Percentiles rank a stretch among this genome's conserved stretches.
phyloP scores from a whole-genome alignment of 2,113 vertebrate genomes.

The Tympanuchus pallidicinctus region DNA sequence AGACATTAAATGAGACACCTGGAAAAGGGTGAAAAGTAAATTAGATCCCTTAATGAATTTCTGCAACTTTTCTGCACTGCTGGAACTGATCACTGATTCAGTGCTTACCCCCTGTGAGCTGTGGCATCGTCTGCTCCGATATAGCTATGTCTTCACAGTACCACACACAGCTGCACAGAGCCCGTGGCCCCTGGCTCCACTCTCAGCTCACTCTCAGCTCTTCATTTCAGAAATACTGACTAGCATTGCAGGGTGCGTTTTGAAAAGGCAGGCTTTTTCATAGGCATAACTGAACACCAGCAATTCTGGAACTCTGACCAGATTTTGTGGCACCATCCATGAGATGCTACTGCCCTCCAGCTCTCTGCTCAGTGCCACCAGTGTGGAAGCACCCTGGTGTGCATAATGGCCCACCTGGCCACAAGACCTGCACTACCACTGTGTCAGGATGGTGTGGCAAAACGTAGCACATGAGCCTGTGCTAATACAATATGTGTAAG shows the following conservation, averaged over 20 bases:
- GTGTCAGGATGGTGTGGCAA: fast-evolving
- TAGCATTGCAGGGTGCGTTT: background rate
- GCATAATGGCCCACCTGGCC: background rate
- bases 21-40: background rate
- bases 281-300: fast-evolving
- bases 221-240: background rate
- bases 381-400: background rate
- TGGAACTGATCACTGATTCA: background rate
- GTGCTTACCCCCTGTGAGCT: background rate
- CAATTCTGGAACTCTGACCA: background rate
- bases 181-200: fast-evolving
- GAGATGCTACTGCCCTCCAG: background rate
- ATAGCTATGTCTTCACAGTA: background rate
- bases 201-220: background rate
- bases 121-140: background rate
- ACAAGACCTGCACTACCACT: fast-evolving
- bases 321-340: background rate
- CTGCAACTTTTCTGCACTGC: background rate
- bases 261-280: background rate
- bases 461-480: fast-evolving
- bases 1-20: background rate
- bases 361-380: fast-evolving
- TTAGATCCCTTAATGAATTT: background rate
- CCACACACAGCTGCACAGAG: background rate
- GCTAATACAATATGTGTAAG: fast-evolving